phyloP scores from a whole-genome alignment of 1,140 invertebrate species.

The Eubasilissa regina region DNA sequence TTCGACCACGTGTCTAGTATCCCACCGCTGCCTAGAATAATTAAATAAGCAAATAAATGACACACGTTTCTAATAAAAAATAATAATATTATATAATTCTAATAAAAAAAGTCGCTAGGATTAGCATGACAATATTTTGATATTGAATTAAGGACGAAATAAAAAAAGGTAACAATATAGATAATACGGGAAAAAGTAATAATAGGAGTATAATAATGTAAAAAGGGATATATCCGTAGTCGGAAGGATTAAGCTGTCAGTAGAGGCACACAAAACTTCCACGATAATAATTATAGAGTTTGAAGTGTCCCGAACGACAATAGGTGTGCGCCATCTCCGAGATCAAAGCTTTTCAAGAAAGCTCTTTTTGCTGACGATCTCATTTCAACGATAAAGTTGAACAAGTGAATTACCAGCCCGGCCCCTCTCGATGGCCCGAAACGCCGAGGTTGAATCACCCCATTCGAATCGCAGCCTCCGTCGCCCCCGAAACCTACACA shows the following conservation, averaged over 20 bases:
- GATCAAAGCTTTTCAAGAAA: constrained; percentile 17
- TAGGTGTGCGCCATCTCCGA: neutral
- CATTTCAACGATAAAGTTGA: constrained; percentile 39
- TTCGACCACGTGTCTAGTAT: too few relatives aligned
- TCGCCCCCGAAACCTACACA: too few relatives aligned
- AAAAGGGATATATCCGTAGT: neutral
- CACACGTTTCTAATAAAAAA: too few relatives aligned
- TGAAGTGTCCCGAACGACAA: constrained; percentile 24
- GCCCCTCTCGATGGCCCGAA: neutral
- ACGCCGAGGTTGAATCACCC: neutral
- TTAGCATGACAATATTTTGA: too few relatives aligned
- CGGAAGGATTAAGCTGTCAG: constrained; percentile 5
- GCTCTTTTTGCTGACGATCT: constrained; percentile 15
- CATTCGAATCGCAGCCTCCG: neutral
- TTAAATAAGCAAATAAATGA: too few relatives aligned
- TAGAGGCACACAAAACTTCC: neutral
- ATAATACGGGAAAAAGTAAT: too few relatives aligned
- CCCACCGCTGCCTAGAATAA: too few relatives aligned
- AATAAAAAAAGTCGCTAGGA: too few relatives aligned
- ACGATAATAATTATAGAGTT: constrained; percentile 35
- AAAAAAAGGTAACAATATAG: too few relatives aligned
- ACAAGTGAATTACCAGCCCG: constrained; percentile 36
- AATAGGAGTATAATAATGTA: too few relatives aligned
- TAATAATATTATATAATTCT: too few relatives aligned
- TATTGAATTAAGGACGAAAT: too few relatives aligned